Evolutionary conservation across 1,140 invertebrate species (phyloP), one percentile per base, ranked within the genome.

Genomic region (Psilanteris sp.): DNA sequence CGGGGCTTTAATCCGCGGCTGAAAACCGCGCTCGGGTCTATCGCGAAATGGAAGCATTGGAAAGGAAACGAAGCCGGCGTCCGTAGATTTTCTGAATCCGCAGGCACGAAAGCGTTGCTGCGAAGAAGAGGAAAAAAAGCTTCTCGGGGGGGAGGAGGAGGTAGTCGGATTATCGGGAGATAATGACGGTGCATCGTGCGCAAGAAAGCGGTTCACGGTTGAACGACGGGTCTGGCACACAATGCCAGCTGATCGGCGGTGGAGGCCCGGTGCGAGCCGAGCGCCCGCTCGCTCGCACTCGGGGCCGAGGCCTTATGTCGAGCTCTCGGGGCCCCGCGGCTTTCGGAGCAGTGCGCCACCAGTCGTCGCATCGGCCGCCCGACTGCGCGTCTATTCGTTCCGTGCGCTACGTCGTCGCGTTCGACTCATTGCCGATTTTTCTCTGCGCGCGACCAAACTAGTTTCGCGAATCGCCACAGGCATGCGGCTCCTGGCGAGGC

Each of bases 341-440:
- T 83, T 81, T 80, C 81, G 79, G 79, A 78, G 83, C 82, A 83
- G 84, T 80, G 55, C 62, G 54, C 67, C 74, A 78, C 81, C 85
- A 86, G 86, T 86, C 86, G 82, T 85, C 78, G 77, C 77, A 81
- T 66, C 48, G 81, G 82, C 86, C 79, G 79, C 84, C 79, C 82
- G 61, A 39, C 31, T 22, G 61, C 9, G 55, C 50, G 24, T 48
- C 24, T 7, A 1, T 27, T n/a, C 10, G 10, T 27, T 11, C 36
- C 39, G 37, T 8, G 11, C 13, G 10, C 15, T 20, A 5, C 2
- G 18, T 20, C 18, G 18, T 5, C 18, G 18, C 18, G 18, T 20
- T 20, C 18, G 18, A 20, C 18, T n/a, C n/a, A n/a, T 29, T 34
- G 41, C 41, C 9, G 18, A n/a, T 13, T 20, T 20, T 20, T 20